Evolutionary conservation across 2,797 vertebrate genomes (phyloP).

Genomic region (Carduelis carduelis): DNA sequence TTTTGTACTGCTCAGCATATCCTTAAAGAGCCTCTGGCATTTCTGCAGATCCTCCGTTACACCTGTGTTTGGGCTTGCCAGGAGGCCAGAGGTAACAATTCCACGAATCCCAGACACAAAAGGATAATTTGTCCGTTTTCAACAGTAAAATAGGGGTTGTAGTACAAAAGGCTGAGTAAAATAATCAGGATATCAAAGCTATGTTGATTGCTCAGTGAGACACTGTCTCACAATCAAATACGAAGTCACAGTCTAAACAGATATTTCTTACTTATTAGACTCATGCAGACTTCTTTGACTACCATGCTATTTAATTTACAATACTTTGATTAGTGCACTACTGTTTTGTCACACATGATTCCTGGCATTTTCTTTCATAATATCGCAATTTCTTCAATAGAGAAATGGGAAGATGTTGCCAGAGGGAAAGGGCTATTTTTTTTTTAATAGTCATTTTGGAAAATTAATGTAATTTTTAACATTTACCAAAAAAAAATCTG

Average conservation of each 20-base stretch:
- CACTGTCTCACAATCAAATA: neutral
- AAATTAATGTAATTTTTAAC: neutral
- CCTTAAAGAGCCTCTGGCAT: neutral
- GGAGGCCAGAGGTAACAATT: neutral
- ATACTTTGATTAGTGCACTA: neutral
- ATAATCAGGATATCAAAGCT: slow-evolving; percentile 34
- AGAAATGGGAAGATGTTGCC: neutral
- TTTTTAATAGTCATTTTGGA: neutral
- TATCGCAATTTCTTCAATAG: neutral
- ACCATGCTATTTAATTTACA: neutral
- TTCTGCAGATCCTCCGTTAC: neutral
- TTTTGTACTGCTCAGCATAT: neutral
- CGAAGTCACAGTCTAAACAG: slow-evolving; percentile 47
- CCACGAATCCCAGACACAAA: neutral
- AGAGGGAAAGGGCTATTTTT: neutral
- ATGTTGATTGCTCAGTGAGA: neutral
- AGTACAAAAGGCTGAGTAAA: slow-evolving; percentile 36
- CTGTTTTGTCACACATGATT: neutral
- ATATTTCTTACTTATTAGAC: neutral
- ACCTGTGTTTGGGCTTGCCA: neutral
- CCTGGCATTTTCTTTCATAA: neutral
- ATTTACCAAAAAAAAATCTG: neutral
- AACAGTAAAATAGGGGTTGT: neutral
- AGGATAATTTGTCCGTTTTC: neutral
- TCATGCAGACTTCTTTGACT: neutral